Conservation (phyloP, 2,113 vertebrate genomes). For the Hypocryptadius cinnamomeus region DNA sequence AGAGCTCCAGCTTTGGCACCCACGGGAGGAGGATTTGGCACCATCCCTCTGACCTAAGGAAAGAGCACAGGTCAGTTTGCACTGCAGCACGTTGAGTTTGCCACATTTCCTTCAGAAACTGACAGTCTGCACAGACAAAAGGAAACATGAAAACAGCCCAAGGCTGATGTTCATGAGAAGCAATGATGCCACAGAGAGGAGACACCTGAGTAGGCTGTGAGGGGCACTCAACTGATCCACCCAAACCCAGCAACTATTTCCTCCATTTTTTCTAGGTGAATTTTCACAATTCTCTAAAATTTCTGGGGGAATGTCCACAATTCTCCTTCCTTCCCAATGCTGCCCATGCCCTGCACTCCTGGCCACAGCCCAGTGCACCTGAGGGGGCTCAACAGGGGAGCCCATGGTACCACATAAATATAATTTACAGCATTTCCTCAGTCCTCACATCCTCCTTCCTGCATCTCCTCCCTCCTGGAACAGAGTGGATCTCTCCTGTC, state of each 20-base stretch:
- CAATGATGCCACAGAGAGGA: not conserved
- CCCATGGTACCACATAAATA: not conserved
- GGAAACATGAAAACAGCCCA: not conserved
- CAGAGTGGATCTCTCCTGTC: not conserved
- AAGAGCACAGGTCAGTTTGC: not conserved
- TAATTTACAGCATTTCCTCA: not conserved
- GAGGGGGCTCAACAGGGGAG: rapidly evolving
- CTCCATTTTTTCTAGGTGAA: not conserved
- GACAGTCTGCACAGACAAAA: not conserved
- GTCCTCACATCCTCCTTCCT: not conserved
- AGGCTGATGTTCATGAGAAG: not conserved
- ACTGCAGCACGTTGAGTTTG: rapidly evolving
- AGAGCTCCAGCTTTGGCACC: not conserved
- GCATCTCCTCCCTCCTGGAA: not conserved
- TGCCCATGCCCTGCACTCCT: not conserved
- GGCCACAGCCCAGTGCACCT: not conserved
- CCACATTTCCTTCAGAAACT: not conserved
- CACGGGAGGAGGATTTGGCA: not conserved
- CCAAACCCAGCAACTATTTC: not conserved
- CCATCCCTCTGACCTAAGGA: rapidly evolving
- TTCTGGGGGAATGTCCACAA: not conserved
- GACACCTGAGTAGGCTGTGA: not conserved
- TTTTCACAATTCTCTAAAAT: not conserved
- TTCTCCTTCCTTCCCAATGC: rapidly evolving
- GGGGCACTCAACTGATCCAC: rapidly evolving